Evolutionary conservation across 1,140 invertebrate genomes (phyloP).

Genomic region (Holcopasites calliopsidis): DNA sequence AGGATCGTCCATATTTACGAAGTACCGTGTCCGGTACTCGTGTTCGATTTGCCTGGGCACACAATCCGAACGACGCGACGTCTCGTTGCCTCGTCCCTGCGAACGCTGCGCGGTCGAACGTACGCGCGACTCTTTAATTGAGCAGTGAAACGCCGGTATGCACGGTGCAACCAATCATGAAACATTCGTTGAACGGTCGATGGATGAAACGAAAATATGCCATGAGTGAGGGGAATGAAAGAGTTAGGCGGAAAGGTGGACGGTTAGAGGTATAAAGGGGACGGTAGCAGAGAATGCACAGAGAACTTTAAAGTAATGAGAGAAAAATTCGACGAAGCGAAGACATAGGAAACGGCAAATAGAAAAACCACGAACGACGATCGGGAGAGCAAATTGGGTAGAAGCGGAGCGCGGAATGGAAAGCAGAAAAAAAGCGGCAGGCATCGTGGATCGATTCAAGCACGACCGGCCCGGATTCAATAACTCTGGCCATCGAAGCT

Average conservation of each 20-base stretch:
- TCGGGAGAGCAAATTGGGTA: not conserved
- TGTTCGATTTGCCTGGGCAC: constrained; percentile 55
- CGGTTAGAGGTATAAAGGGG: too few relatives aligned
- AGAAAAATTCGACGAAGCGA: too few relatives aligned
- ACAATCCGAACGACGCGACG: constrained; percentile 26
- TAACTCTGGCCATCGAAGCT: constrained; percentile 50
- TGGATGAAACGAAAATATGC: not conserved
- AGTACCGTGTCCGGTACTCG: constrained; percentile 32
- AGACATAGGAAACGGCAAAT: not conserved
- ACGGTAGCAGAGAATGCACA: too few relatives aligned
- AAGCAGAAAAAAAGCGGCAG: constrained; percentile 1
- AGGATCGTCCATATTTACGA: constrained; percentile 53
- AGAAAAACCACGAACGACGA: not conserved
- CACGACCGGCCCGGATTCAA: constrained; percentile 56
- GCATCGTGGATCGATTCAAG: constrained; percentile 51
- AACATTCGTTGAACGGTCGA: not conserved
- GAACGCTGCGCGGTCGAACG: not conserved
- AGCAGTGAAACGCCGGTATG: constrained; percentile 55
- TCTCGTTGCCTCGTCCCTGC: not conserved
- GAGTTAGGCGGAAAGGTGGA: too few relatives aligned
- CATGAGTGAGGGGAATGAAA: not conserved
- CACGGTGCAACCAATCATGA: not conserved
- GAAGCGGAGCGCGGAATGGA: not conserved
- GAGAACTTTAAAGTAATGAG: too few relatives aligned
- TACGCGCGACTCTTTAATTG: constrained; percentile 55